Conservation (phyloP, 1,140 invertebrate genomes). For the Pachyrhynchus sulphureomaculatus region DNA sequence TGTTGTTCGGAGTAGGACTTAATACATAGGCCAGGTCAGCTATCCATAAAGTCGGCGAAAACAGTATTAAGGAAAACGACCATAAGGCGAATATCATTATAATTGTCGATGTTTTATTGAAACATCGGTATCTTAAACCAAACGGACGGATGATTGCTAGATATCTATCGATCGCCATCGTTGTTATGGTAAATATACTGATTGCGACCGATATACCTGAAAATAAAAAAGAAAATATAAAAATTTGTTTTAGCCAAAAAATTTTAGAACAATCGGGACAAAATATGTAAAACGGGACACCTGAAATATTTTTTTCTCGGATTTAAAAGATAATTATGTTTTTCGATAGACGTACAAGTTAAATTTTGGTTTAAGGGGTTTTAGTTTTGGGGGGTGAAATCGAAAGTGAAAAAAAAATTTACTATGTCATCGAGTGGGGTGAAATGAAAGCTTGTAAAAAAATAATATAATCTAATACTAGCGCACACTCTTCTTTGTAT, state of each 20-base stretch:
- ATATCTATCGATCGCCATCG: slow-evolving; percentile 75
- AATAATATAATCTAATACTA: no score
- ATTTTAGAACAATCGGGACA: neutral
- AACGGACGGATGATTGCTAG: slow-evolving; percentile 75
- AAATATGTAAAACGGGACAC: no score
- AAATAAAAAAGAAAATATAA: slow-evolving; percentile 30
- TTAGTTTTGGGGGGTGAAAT: no score
- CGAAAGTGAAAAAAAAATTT: no score
- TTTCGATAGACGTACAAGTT: no score
- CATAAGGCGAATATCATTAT: slow-evolving; percentile 65
- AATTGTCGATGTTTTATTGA: slow-evolving; percentile 65
- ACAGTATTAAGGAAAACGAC: slow-evolving; percentile 65
- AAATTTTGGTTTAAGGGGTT: no score
- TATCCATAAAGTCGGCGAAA: slow-evolving; percentile 56
- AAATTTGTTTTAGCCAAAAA: neutral
- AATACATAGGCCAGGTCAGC: neutral
- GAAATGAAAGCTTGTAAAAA: no score
- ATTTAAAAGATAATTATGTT: no score
- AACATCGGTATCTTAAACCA: slow-evolving; percentile 59
- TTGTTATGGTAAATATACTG: slow-evolving; percentile 76
- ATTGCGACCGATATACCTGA: slow-evolving; percentile 73
- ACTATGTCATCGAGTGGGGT: no score
- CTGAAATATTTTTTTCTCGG: no score
- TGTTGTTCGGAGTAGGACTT: slow-evolving; percentile 10
- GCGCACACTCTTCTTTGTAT: no score